A percentile compares a stretch with the other conserved stretches of the same genome.
These are phyloP conservation scores for Eupithecia exiguata DNA, from an alignment of 2,888 invertebrate genomes.

Conservation along the genomic window DNA sequence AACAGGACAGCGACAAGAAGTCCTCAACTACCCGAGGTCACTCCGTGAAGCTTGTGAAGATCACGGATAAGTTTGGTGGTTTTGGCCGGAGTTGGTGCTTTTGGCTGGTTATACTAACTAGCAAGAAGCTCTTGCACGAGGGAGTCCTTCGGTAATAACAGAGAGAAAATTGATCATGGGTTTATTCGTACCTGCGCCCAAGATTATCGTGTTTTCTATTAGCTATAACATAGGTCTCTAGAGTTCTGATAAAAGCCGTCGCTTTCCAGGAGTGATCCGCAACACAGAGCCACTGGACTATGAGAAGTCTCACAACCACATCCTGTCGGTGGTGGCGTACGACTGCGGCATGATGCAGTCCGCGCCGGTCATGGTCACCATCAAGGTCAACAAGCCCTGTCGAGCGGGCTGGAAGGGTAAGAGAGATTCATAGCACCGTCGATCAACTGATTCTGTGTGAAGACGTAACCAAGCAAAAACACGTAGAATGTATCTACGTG, in stretches of 20 bases:
- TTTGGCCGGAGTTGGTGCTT: not conserved
- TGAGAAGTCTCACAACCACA: conserved; percentile 97
- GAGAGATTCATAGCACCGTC: not conserved
- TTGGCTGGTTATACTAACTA: not conserved
- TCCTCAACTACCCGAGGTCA: not conserved
- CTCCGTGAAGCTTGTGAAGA: not conserved
- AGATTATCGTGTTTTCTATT: not conserved
- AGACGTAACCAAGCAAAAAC: no score
- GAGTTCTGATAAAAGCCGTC: not conserved
- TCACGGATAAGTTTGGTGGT: not conserved
- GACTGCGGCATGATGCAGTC: conserved; percentile 99
- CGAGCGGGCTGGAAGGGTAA: conserved; percentile 90
- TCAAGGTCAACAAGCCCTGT: conserved; percentile 94
- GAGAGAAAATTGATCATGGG: no score
- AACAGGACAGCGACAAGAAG: not conserved
- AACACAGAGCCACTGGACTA: conserved; percentile 97
- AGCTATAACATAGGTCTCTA: not conserved
- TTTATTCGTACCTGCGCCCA: no score
- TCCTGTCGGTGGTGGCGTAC: conserved; percentile 97
- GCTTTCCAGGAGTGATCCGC: conserved; percentile 88
- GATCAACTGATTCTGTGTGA: not conserved
- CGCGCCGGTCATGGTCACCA: conserved; percentile 97
- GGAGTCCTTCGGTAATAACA: no score
- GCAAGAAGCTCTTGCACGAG: no score
- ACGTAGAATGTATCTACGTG: no score